Evolutionary conservation across 2,113 vertebrate species (phyloP).

Genomic region (Trematomus loennbergii): DNA sequence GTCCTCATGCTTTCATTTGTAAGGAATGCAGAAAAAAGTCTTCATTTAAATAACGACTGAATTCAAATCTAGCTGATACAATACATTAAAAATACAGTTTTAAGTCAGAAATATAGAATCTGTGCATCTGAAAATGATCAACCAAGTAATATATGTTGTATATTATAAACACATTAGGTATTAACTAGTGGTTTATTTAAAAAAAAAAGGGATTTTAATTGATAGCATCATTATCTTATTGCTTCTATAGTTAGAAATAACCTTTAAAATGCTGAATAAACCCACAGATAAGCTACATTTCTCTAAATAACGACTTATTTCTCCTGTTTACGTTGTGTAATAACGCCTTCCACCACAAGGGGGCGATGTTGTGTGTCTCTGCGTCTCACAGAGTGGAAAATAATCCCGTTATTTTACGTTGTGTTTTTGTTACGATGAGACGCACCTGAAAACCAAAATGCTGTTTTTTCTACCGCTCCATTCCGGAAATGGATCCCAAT

Average conservation of each 20-base stretch:
- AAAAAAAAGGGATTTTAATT: background rate
- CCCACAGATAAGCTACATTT: background rate
- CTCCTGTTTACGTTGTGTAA: background rate
- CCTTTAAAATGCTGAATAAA: background rate
- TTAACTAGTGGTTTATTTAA: background rate
- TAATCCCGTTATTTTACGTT: slow-evolving; percentile 74
- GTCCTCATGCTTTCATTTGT: background rate
- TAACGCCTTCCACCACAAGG: slow-evolving; percentile 17
- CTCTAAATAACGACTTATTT: background rate
- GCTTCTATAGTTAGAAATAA: background rate
- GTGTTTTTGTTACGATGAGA: slow-evolving; percentile 86
- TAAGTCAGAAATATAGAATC: background rate
- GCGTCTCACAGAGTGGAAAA: slow-evolving; percentile 40
- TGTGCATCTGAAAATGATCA: background rate
- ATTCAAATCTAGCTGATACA: background rate
- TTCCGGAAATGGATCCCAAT: slow-evolving; percentile 65
- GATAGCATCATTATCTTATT: no score
- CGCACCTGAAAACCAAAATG: slow-evolving; percentile 84
- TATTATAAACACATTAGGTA: background rate
- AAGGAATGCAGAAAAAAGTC: background rate
- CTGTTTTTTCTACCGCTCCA: slow-evolving; percentile 77
- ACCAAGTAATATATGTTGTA: background rate
- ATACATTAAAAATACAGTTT: background rate
- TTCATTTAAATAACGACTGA: background rate
- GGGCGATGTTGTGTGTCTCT: slow-evolving; percentile 31